phyloP scores from a whole-genome alignment of 2,797 vertebrate species.

The Rallus crepitans region DNA sequence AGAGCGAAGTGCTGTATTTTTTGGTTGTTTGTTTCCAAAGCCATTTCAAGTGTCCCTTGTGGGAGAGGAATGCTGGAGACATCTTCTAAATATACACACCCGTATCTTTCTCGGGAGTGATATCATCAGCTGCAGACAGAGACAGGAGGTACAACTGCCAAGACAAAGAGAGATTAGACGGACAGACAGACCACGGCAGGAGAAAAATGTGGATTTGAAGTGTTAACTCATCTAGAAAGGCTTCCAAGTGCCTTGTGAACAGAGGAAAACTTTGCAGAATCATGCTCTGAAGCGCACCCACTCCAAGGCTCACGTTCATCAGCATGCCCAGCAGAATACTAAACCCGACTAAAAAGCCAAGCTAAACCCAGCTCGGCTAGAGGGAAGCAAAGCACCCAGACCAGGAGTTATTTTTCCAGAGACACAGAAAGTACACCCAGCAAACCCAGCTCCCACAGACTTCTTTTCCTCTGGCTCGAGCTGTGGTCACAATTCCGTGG shows the following conservation, averaged over 20 bases:
- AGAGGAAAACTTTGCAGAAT: slow-evolving; percentile 34
- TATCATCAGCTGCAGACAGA: slow-evolving; percentile 33
- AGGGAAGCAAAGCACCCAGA: neutral
- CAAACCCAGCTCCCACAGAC: neutral
- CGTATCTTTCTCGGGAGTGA: neutral
- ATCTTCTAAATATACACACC: slow-evolving; percentile 47
- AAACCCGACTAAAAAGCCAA: neutral
- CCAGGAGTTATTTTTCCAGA: neutral
- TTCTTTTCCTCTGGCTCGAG: neutral
- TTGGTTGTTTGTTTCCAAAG: slow-evolving; percentile 31
- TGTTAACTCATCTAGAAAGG: neutral
- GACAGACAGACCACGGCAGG: neutral
- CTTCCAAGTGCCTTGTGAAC: slow-evolving; percentile 2
- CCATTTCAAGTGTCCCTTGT: slow-evolving; percentile 62
- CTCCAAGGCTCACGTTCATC: neutral
- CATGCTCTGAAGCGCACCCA: neutral
- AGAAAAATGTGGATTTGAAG: slow-evolving; percentile 52
- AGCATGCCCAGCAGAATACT: rapidly evolving
- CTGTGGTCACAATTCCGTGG: neutral
- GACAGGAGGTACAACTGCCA: slow-evolving; percentile 20
- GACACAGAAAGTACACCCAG: rapidly evolving
- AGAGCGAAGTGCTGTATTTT: slow-evolving; percentile 56
- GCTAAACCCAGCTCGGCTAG: neutral
- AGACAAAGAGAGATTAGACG: slow-evolving; percentile 65
- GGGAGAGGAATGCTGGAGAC: slow-evolving; percentile 42